phyloP scores from a whole-genome alignment of 2,888 invertebrate species.

The Leucophenga montana region DNA sequence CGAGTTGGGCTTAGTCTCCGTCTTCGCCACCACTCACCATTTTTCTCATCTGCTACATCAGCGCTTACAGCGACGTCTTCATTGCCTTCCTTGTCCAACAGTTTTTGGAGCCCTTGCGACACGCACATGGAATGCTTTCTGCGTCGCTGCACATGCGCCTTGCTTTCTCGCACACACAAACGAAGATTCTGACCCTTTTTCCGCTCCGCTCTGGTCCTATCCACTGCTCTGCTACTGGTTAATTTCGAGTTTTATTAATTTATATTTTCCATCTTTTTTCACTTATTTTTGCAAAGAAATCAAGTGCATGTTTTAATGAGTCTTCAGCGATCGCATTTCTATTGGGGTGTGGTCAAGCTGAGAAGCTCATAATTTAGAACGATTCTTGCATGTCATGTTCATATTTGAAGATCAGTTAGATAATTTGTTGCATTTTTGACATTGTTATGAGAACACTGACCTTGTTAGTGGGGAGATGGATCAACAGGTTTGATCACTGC shows the following conservation, averaged over 20 bases:
- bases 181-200: too few species aligned
- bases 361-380: slow-evolving; percentile 17
- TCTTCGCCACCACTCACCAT: background rate
- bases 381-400: slow-evolving; percentile 8
- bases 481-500: too few species aligned
- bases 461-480: too few species aligned
- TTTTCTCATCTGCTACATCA: background rate
- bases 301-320: slow-evolving; percentile 13
- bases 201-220: too few species aligned
- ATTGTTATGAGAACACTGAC: too few species aligned
- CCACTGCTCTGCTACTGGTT: too few species aligned
- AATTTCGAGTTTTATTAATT: too few species aligned
- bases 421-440: too few species aligned
- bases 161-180: background rate
- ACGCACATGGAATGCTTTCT: slow-evolving; percentile 16
- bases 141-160: slow-evolving; percentile 24
- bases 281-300: too few species aligned
- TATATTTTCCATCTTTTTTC: too few species aligned
- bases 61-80: background rate
- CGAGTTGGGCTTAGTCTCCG: background rate
- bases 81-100: too few species aligned
- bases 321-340: background rate
- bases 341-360: slow-evolving; percentile 9
- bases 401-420: too few species aligned
- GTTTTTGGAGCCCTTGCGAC: background rate